A percentile compares a stretch with the other conserved stretches of the same genome.
These are phyloP conservation scores for Montipora capricornis DNA, from an alignment of 64 coral and sea anemone genomes.

Conservation along the genomic window DNA sequence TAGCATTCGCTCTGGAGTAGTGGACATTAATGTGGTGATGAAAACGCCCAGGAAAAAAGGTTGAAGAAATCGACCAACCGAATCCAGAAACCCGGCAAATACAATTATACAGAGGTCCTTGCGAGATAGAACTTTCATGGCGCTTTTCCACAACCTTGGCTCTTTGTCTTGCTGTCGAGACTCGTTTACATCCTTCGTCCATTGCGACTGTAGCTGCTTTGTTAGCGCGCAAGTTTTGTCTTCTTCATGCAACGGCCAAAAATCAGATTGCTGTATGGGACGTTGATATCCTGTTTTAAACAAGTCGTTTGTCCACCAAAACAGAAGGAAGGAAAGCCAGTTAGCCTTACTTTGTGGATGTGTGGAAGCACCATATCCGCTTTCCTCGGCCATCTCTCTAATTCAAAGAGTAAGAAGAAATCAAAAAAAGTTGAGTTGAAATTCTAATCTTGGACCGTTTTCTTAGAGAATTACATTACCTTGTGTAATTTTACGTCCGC, in stretches of 20 bases:
- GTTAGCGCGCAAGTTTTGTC: conserved; percentile 21
- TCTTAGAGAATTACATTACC: neutral
- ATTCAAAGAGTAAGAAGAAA: neutral
- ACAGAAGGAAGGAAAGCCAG: conserved; percentile 34
- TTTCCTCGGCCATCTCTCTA: neutral
- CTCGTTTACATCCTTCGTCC: conserved; percentile 7
- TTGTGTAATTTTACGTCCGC: neutral
- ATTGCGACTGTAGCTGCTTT: conserved; percentile 5
- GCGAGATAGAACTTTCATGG: conserved; percentile 23
- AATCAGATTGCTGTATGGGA: conserved; percentile 36
- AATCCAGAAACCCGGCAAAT: conserved; percentile 32
- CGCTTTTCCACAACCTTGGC: conserved; percentile 22
- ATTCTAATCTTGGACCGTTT: neutral
- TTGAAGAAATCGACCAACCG: conserved; percentile 50
- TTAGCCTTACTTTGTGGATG: conserved; percentile 43
- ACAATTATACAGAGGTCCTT: conserved; percentile 29
- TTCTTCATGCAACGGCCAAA: conserved; percentile 47
- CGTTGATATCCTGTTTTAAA: conserved; percentile 44
- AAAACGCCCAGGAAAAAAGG: conserved; percentile 38
- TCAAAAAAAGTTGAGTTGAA: neutral
- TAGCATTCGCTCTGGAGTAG: neutral
- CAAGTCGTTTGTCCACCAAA: conserved; percentile 49
- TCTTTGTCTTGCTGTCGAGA: neutral
- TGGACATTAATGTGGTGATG: conserved; percentile 10
- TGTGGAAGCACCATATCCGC: neutral